These are phyloP conservation scores for Diorhabda elongata DNA, from an alignment of 1,140 invertebrate genomes.

Conservation along the genomic window DNA sequence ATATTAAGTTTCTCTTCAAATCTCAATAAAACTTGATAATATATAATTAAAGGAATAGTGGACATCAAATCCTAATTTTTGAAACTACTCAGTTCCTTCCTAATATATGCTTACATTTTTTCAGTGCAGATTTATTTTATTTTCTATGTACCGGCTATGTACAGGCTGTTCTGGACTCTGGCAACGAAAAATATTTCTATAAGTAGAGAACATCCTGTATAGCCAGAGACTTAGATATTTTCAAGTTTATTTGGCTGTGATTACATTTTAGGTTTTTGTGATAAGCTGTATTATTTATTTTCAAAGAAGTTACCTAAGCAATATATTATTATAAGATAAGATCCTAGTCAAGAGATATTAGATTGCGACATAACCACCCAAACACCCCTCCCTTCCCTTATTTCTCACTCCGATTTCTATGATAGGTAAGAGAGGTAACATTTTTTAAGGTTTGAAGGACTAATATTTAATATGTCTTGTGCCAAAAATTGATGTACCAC, in stretches of 20 bases:
- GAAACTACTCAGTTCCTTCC: too few relatives aligned
- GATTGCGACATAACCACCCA: constrained; percentile 6
- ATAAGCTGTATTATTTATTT: constrained; percentile 34
- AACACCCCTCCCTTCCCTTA: constrained; percentile 12
- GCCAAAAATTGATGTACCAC: constrained; percentile 15
- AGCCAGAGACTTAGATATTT: constrained; percentile 28
- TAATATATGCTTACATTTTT: neutral
- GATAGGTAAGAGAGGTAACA: neutral
- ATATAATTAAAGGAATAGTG: too few relatives aligned
- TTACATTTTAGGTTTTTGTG: constrained; percentile 36
- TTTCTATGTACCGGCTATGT: constrained; percentile 27
- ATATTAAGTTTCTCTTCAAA: too few relatives aligned
- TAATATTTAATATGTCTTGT: constrained; percentile 34
- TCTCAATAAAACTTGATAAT: too few relatives aligned
- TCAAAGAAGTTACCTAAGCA: constrained; percentile 39
- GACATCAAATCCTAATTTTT: too few relatives aligned
- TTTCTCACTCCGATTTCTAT: constrained; percentile 2
- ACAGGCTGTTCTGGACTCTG: neutral
- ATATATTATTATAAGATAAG: constrained; percentile 28
- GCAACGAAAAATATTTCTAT: neutral
- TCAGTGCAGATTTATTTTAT: neutral
- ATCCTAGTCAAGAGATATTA: constrained; percentile 30
- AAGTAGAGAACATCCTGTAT: constrained; percentile 6
- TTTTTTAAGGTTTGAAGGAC: constrained; percentile 14
- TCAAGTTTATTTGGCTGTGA: constrained; percentile 37